These are phyloP conservation scores for Wiebesia pumilae DNA, from an alignment of 1,140 invertebrate species.

Conservation along the genomic window DNA sequence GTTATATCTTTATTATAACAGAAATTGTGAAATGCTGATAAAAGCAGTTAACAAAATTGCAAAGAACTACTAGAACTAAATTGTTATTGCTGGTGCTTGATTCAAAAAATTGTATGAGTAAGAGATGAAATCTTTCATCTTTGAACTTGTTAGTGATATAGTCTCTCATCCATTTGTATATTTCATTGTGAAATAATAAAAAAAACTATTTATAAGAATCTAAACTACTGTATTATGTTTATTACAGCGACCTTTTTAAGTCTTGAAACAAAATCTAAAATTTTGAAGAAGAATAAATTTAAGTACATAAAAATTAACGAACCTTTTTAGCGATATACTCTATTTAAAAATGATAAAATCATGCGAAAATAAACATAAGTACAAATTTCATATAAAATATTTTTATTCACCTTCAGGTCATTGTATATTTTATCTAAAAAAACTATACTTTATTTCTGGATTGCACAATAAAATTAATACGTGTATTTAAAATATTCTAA, in stretches of 20 bases:
- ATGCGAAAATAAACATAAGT: not conserved
- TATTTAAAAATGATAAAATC: too few relatives aligned
- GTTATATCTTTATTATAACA: constrained; percentile 15
- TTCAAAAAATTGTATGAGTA: constrained; percentile 57
- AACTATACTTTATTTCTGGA: too few relatives aligned
- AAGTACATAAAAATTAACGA: too few relatives aligned
- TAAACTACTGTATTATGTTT: not conserved
- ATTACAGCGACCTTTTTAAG: too few relatives aligned
- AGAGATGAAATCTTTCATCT: constrained; percentile 48
- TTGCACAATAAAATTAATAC: too few relatives aligned
- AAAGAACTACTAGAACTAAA: constrained; percentile 46
- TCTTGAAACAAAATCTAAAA: too few relatives aligned
- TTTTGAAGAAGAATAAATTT: too few relatives aligned
- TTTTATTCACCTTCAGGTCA: too few relatives aligned
- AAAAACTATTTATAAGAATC: constrained; percentile 63
- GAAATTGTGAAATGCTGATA: constrained; percentile 46
- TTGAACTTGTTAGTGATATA: constrained; percentile 60
- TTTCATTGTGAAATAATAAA: constrained; percentile 69
- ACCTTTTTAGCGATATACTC: too few relatives aligned
- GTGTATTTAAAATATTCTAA: too few relatives aligned
- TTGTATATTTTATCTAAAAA: too few relatives aligned
- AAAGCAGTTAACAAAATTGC: constrained; percentile 32
- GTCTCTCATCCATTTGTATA: constrained; percentile 63
- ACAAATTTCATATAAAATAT: not conserved
- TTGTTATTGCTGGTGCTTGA: constrained; percentile 54